These are phyloP conservation scores for Drosophila cognata DNA, from an alignment of 2,888 invertebrate genomes.

Conservation along the genomic window DNA sequence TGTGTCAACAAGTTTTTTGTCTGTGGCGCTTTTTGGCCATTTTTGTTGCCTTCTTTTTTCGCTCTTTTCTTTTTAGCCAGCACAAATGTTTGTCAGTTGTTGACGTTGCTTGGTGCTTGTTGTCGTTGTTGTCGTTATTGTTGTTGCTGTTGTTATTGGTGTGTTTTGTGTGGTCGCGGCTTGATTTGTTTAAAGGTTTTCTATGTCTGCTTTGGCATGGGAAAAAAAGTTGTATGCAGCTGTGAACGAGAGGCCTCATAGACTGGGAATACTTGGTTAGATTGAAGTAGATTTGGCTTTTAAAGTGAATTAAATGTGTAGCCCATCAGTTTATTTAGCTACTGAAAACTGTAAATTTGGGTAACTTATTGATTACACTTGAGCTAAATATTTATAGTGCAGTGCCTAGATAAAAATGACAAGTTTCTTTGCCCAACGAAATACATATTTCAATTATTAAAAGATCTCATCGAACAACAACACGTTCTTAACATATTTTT, in stretches of 20 bases:
- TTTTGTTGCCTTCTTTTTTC: slow-evolving; percentile 36
- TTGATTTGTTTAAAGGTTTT: slow-evolving; percentile 76
- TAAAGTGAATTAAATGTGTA: slow-evolving; percentile 17
- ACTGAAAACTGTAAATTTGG: slow-evolving; percentile 2
- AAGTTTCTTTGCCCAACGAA: not conserved
- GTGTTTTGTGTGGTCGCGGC: slow-evolving; percentile 69
- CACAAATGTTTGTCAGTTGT: slow-evolving; percentile 70
- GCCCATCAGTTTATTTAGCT: slow-evolving; percentile 18
- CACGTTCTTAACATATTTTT: not conserved
- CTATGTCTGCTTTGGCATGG: slow-evolving; percentile 54
- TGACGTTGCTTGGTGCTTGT: slow-evolving; percentile 52
- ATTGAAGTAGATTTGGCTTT: slow-evolving; percentile 27
- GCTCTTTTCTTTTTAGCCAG: slow-evolving; percentile 22
- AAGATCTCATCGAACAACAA: not conserved
- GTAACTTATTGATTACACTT: not conserved
- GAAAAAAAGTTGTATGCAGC: slow-evolving; percentile 37
- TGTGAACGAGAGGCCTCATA: slow-evolving; percentile 8
- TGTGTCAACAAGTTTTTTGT: slow-evolving; percentile 77
- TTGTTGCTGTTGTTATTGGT: slow-evolving; percentile 36
- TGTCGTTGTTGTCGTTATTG: slow-evolving; percentile 13
- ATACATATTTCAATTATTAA: not conserved
- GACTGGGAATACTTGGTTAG: not conserved
- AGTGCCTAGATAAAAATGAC: not conserved
- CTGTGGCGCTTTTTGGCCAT: slow-evolving; percentile 55
- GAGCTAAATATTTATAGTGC: not conserved